Percentiles rank a stretch among this genome's conserved stretches.
These are phyloP conservation scores for Heliopora coerulea DNA, from an alignment of 92 coral and sea anemone species.

Conservation along the genomic window DNA sequence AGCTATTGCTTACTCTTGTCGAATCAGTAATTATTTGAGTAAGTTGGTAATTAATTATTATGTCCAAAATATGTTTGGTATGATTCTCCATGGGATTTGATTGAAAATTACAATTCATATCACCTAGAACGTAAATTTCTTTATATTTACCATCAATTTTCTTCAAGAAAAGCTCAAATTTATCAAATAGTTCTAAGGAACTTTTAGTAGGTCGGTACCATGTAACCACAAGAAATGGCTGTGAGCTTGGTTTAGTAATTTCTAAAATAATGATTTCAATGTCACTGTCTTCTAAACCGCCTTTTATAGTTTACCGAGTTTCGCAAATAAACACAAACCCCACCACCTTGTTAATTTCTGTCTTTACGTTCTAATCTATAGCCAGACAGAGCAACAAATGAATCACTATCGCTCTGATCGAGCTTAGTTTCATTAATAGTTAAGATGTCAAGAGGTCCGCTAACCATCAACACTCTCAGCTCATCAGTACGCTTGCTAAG, in stretches of 20 bases:
- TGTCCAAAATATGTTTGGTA: constrained; percentile 46
- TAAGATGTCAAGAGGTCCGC: constrained; percentile 33
- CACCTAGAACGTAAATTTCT: constrained; percentile 52
- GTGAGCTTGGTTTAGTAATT: constrained; percentile 22
- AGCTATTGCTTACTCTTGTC: constrained; percentile 19
- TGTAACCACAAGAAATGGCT: constrained; percentile 38
- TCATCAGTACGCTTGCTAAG: constrained; percentile 33
- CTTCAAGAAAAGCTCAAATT: constrained; percentile 24
- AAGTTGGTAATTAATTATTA: constrained; percentile 41
- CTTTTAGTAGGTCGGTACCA: constrained; percentile 53
- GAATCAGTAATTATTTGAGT: constrained; percentile 15
- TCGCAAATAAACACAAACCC: constrained; percentile 46
- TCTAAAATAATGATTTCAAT: constrained; percentile 44
- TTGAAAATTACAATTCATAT: constrained; percentile 41
- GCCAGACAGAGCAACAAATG: constrained; percentile 5
- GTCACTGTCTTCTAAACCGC: constrained; percentile 19
- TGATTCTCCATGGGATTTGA: constrained; percentile 43
- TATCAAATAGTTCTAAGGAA: constrained; percentile 35
- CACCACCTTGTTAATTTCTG: constrained; percentile 41
- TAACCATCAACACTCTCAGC: neutral
- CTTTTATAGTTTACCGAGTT: constrained; percentile 40
- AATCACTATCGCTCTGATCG: constrained; percentile 31
- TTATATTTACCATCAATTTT: constrained; percentile 30
- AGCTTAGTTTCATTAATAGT: constrained; percentile 52
- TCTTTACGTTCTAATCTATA: constrained; percentile 41